Evolutionary conservation across 2,113 vertebrate genomes (phyloP).

Genomic region (Xenus cinereus): DNA sequence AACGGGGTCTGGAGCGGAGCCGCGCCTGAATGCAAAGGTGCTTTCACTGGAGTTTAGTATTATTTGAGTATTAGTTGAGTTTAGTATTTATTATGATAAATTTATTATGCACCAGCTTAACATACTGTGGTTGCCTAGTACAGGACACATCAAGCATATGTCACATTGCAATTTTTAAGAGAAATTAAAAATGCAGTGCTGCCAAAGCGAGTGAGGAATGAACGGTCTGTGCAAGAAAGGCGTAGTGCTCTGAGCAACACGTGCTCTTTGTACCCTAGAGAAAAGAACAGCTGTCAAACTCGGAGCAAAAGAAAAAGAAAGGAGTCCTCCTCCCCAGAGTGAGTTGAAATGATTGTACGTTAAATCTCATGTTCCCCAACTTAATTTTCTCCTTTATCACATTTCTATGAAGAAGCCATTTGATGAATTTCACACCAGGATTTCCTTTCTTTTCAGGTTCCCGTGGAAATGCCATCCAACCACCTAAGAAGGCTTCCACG

Average conservation of each 20-base stretch:
- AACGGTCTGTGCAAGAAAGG: fast-evolving
- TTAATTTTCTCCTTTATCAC: fast-evolving
- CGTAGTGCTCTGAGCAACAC: fast-evolving
- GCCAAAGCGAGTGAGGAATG: fast-evolving
- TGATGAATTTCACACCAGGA: fast-evolving
- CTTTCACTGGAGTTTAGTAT: fast-evolving
- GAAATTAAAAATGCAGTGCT: background rate
- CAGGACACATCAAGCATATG: fast-evolving
- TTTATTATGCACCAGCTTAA: background rate
- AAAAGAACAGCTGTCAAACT: background rate
- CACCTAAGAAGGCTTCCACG: fast-evolving
- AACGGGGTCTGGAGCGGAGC: slow-evolving; percentile 33
- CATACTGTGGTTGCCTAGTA: fast-evolving
- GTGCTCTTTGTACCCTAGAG: background rate
- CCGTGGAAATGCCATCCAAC: background rate
- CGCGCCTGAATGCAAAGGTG: slow-evolving; percentile 55
- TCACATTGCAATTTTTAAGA: fast-evolving
- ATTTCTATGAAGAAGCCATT: fast-evolving
- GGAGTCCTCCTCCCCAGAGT: background rate
- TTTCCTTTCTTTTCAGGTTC: background rate
- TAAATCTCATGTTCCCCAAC: fast-evolving
- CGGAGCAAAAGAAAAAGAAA: fast-evolving
- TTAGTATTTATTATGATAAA: too few relatives aligned
- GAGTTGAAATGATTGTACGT: fast-evolving
- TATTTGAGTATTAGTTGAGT: too few relatives aligned